A percentile compares a stretch with the other conserved stretches of the same genome.
Evolutionary conservation across 2,113 vertebrate species (phyloP).

Genomic region (Oriolus oriolus): DNA sequence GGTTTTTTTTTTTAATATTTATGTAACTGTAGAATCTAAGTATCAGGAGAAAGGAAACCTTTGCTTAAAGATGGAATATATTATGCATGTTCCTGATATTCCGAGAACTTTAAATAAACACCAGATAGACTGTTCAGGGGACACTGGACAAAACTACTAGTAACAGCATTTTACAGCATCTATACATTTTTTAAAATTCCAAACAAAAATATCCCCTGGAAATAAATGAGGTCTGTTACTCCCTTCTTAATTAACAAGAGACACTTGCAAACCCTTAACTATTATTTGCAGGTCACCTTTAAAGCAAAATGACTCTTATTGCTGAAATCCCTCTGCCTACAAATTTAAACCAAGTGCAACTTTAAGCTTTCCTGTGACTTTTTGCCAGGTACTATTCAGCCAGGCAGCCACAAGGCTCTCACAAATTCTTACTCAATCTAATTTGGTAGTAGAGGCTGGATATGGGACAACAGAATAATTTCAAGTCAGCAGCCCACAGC

Average conservation of each 20-base stretch:
- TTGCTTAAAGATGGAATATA: background rate
- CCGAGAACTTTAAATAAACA: background rate
- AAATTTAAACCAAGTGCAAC: background rate
- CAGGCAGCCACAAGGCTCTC: background rate
- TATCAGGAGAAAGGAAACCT: background rate
- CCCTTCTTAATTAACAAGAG: background rate
- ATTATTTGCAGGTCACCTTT: background rate
- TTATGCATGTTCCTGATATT: background rate
- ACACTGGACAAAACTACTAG: background rate
- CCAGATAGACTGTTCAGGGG: background rate
- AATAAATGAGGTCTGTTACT: background rate
- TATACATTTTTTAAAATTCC: background rate
- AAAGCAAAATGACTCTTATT: background rate
- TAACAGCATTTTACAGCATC: background rate
- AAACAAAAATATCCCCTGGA: background rate
- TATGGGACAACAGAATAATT: background rate
- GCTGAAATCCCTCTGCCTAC: constrained; percentile 1
- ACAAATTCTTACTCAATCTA: background rate
- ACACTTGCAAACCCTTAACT: background rate
- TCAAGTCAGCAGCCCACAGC: background rate
- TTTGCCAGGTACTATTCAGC: background rate
- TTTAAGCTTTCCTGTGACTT: background rate
- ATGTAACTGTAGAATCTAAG: background rate
- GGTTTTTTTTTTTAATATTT: background rate
- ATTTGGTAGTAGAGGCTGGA: background rate